Conservation (phyloP, 2,797 vertebrate genomes). For the Aphelocoma californica region DNA sequence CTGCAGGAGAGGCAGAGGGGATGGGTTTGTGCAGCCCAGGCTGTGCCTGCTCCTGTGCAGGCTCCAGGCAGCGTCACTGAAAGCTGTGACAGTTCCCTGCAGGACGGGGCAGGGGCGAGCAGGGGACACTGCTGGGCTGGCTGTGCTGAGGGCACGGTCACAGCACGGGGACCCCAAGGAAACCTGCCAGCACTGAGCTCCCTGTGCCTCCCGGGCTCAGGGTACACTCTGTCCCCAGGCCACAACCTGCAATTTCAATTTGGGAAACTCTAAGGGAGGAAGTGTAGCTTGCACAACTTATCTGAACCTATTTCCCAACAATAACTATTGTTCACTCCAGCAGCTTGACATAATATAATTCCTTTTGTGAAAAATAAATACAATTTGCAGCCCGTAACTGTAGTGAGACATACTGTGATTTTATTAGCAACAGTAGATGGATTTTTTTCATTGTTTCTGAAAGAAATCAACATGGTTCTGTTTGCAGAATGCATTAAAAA, state of each 20-base stretch:
- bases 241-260: slow-evolving; percentile 36
- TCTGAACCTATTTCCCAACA: slow-evolving; percentile 31
- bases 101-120: background rate
- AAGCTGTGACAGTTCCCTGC: background rate
- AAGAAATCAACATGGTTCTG: slow-evolving; percentile 16
- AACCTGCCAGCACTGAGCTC: background rate
- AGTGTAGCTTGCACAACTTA: slow-evolving; percentile 35
- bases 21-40: background rate
- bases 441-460: slow-evolving; percentile 22
- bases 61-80: background rate
- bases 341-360: slow-evolving; percentile 21
- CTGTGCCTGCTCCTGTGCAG: background rate
- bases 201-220: background rate
- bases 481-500: slow-evolving; percentile 21
- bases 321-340: slow-evolving; percentile 38
- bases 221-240: background rate
- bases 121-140: background rate
- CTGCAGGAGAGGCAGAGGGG: background rate
- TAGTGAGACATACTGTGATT: background rate
- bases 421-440: slow-evolving; percentile 34
- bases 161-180: background rate
- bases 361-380: slow-evolving; percentile 50
- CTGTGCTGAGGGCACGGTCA: background rate
- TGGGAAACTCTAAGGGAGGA: slow-evolving; percentile 50
- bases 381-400: slow-evolving; percentile 22